Percentiles rank a stretch among this genome's conserved stretches.
Evolutionary conservation across 1,140 invertebrate species (phyloP).

Genomic region (Heliconius hermathena): DNA sequence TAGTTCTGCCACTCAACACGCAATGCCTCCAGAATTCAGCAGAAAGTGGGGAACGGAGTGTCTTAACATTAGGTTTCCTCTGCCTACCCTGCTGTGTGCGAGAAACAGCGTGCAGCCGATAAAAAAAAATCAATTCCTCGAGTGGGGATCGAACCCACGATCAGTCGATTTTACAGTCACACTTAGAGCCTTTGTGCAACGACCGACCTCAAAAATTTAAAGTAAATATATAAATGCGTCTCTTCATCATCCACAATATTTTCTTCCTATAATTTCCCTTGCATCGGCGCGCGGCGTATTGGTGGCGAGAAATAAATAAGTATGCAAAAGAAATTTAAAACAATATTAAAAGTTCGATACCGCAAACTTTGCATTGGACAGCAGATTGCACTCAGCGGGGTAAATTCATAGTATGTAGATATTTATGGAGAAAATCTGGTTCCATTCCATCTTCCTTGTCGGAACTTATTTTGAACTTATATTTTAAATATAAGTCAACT

Average conservation of each 20-base stretch:
- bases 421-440: neutral
- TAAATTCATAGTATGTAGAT: slow-evolving; percentile 13
- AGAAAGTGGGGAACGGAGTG: too few relatives aligned
- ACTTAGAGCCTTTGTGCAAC: too few relatives aligned
- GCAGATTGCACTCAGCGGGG: slow-evolving; percentile 11
- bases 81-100: too few relatives aligned
- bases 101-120: too few relatives aligned
- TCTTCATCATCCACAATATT: neutral
- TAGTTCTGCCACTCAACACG: too few relatives aligned
- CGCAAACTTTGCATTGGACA: slow-evolving; percentile 15
- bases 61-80: too few relatives aligned
- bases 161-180: too few relatives aligned
- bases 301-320: neutral
- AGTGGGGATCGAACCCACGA: too few relatives aligned
- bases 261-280: neutral
- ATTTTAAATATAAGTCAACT: neutral
- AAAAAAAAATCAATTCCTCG: too few relatives aligned
- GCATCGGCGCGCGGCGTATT: neutral
- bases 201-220: neutral
- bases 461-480: neutral
- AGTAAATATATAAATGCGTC: neutral
- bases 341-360: slow-evolving; percentile 15
- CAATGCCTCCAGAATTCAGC: too few relatives aligned
- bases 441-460: neutral
- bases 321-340: slow-evolving; percentile 15